Percentiles rank a stretch among this genome's conserved stretches.
Conservation (phyloP, 2,113 vertebrate genomes). For the Cebidichthys violaceus region DNA sequence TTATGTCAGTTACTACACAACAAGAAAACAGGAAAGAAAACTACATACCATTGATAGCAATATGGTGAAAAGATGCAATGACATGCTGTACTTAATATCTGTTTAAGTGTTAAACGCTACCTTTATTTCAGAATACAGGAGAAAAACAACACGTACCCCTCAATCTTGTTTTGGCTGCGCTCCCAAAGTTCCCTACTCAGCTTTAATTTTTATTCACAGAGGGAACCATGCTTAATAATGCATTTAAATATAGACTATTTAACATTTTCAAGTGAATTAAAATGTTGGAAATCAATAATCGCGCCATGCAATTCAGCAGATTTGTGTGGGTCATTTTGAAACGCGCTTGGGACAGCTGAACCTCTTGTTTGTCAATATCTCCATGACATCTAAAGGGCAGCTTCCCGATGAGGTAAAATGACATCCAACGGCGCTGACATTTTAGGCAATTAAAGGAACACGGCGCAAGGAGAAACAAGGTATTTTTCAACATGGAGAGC, state of each 20-base stretch:
- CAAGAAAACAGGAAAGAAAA: background rate
- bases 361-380: constrained; percentile 45
- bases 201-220: constrained; percentile 13
- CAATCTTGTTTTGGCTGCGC: background rate
- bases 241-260: constrained; percentile 31
- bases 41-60: background rate
- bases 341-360: constrained; percentile 9
- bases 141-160: constrained; percentile 9
- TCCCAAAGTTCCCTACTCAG: constrained; percentile 4
- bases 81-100: background rate
- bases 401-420: constrained; percentile 48
- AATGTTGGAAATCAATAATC: constrained; percentile 55
- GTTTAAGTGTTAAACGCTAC: background rate
- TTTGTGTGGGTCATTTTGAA: constrained; percentile 35
- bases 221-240: constrained; percentile 24
- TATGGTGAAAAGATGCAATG: background rate
- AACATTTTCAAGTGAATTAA: constrained; percentile 48
- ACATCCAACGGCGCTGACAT: constrained; percentile 54
- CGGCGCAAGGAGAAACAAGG: background rate
- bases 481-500: background rate
- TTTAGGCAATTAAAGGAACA: constrained; percentile 51
- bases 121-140: constrained; percentile 3
- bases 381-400: constrained; percentile 46
- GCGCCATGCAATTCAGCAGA: constrained; percentile 38
- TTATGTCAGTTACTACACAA: background rate